phyloP scores from a whole-genome alignment of 2,797 vertebrate genomes.

The Eurystomus glaucurus region DNA sequence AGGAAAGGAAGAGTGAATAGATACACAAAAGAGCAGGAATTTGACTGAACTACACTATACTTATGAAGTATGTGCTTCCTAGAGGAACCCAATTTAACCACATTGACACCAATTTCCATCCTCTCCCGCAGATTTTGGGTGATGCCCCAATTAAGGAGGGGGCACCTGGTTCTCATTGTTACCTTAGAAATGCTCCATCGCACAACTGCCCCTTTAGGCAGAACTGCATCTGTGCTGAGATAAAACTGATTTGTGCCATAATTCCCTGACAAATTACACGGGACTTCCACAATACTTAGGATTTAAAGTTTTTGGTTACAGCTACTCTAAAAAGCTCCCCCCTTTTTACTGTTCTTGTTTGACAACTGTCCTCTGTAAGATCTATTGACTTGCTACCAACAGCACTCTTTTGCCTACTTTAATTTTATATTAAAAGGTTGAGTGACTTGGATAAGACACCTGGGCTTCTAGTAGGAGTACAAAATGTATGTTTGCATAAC shows the following conservation, averaged over 20 bases:
- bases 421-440: background rate
- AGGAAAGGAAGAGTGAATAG: background rate
- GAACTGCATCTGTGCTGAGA: rapidly evolving
- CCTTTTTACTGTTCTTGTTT: background rate
- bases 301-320: background rate
- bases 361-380: background rate
- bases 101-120: background rate
- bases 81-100: background rate
- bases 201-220: background rate
- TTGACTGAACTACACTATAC: background rate
- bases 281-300: background rate
- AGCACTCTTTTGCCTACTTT: background rate
- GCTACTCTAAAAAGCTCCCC: background rate
- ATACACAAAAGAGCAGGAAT: background rate
- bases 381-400: background rate
- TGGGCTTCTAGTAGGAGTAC: background rate
- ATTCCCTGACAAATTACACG: background rate
- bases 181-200: background rate
- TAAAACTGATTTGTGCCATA: background rate
- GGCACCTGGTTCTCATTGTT: background rate
- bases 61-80: background rate
- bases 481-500: background rate
- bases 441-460: background rate
- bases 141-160: background rate
- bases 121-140: background rate